These are phyloP conservation scores for Pseudoatta argentina DNA, from an alignment of 1,140 invertebrate genomes.

Conservation along the genomic window DNA sequence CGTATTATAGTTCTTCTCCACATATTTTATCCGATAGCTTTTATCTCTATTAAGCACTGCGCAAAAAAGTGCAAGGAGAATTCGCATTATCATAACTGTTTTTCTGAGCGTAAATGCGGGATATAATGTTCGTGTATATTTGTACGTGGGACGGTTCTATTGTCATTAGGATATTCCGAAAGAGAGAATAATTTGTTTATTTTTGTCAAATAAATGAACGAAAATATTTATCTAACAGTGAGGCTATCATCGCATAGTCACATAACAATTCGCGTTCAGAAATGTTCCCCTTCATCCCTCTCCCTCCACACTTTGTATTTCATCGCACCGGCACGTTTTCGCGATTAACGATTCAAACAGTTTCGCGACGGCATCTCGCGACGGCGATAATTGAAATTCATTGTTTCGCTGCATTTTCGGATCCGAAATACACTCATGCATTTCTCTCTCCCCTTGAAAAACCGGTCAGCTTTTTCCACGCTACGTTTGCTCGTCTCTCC, in stretches of 20 bases:
- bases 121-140: neutral
- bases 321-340: neutral
- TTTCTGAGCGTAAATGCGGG: neutral
- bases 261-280: neutral
- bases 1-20: neutral
- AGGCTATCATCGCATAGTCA: neutral
- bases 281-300: too few relatives aligned
- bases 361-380: slow-evolving; percentile 40
- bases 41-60: neutral
- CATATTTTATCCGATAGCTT: neutral
- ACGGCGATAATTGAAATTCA: slow-evolving; percentile 74
- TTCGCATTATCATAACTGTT: neutral
- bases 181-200: neutral
- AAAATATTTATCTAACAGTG: slow-evolving; percentile 8
- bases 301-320: neutral
- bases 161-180: neutral
- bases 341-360: slow-evolving; percentile 39
- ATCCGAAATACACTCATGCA: neutral
- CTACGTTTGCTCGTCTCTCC: slow-evolving; percentile 8
- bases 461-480: slow-evolving; percentile 62
- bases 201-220: neutral
- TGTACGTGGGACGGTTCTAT: neutral
- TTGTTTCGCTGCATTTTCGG: slow-evolving; percentile 70
- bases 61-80: neutral
- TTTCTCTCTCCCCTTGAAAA: slow-evolving; percentile 42